Conservation (phyloP, 2,888 invertebrate genomes). For the Ormia ochracea region DNA sequence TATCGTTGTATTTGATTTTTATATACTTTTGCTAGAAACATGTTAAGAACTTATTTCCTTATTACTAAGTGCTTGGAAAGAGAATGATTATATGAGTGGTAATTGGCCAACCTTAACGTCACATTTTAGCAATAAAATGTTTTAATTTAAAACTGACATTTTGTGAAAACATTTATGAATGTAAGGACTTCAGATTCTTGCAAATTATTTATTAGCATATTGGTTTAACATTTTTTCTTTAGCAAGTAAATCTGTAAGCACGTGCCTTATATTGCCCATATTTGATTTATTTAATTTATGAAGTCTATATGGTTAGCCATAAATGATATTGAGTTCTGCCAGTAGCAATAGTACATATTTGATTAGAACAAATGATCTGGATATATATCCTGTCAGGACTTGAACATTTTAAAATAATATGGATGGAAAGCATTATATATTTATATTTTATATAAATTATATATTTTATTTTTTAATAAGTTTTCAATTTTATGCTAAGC, state of each 20-base stretch:
- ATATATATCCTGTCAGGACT: no score
- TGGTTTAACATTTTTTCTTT: no score
- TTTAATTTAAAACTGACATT: neutral
- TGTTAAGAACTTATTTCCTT: conserved; percentile 52
- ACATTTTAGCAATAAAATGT: conserved; percentile 3
- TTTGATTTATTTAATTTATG: neutral
- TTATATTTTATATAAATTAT: no score
- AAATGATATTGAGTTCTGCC: neutral
- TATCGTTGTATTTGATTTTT: conserved; percentile 34
- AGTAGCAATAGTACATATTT: no score
- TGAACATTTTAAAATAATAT: no score
- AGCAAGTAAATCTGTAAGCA: neutral
- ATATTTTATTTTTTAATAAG: no score
- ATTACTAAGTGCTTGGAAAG: conserved; percentile 46
- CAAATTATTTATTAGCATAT: no score
- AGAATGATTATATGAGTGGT: conserved; percentile 24
- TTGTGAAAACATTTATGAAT: neutral
- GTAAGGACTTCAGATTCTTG: no score
- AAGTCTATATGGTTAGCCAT: neutral
- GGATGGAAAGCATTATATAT: no score
- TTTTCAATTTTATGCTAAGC: no score
- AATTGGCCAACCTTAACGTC: conserved; percentile 37
- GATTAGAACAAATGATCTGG: no score
- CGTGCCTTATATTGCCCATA: neutral
- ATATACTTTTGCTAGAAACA: conserved; percentile 31